Conservation (phyloP, 1,140 invertebrate genomes). For the Hylaeus anthracinus region DNA sequence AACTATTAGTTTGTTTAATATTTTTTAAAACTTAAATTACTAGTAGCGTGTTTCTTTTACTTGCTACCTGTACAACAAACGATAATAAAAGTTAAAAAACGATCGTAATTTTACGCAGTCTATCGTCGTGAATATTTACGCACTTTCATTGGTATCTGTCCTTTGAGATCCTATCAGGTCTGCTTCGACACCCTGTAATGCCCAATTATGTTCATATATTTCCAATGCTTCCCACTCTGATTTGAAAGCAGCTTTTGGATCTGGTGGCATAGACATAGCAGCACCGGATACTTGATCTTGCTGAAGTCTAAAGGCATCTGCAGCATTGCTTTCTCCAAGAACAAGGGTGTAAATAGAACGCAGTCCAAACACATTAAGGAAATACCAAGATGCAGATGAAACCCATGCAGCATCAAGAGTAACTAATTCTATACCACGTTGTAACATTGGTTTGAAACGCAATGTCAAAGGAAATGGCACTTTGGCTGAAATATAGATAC, state of each 20-base stretch:
- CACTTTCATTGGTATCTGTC: slow-evolving; percentile 69
- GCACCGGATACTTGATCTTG: slow-evolving; percentile 99
- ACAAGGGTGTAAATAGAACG: slow-evolving; percentile 98
- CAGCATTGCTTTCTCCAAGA: slow-evolving; percentile 99
- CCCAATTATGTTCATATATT: slow-evolving; percentile 96
- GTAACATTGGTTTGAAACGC: slow-evolving; percentile 99
- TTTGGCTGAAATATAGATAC: slow-evolving; percentile 86
- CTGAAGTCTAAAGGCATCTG: slow-evolving; percentile 97
- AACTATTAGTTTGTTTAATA: slow-evolving; percentile 18
- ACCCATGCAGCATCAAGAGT: slow-evolving; percentile 99
- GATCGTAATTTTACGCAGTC: background rate
- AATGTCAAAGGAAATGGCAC: slow-evolving; percentile 99
- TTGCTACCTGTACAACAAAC: slow-evolving; percentile 28
- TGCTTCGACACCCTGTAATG: slow-evolving; percentile 89
- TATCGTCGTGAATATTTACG: slow-evolving; percentile 57
- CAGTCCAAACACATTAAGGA: slow-evolving; percentile 99
- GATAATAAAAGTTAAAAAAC: background rate
- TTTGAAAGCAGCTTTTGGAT: slow-evolving; percentile 99
- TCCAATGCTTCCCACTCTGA: slow-evolving; percentile 99
- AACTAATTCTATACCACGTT: slow-evolving; percentile 96
- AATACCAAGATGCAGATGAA: slow-evolving; percentile 99
- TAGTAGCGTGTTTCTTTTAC: slow-evolving; percentile 13
- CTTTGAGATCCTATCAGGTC: slow-evolving; percentile 80
- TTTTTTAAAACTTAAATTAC: slow-evolving; percentile 10
- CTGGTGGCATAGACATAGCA: slow-evolving; percentile 97